These are phyloP conservation scores for Balaenoptera acutorostrata DNA, from an alignment of 2,113 vertebrate genomes.

Conservation along the genomic window DNA sequence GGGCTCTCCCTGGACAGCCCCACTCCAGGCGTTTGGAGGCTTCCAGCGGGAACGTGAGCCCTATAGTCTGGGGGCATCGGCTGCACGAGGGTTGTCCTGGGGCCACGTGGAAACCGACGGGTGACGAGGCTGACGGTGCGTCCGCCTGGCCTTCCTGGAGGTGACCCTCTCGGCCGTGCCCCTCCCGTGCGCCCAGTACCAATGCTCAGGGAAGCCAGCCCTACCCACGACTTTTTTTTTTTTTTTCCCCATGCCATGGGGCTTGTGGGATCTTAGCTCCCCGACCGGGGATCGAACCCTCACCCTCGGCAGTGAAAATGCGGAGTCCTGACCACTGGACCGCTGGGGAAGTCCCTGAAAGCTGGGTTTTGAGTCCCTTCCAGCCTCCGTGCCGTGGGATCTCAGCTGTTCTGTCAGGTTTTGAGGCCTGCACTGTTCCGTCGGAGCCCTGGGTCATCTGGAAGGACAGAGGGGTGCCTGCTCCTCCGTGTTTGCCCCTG, in stretches of 20 bases:
- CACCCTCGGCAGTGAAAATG: too few species aligned
- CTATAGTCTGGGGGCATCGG: background rate
- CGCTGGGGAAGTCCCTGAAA: background rate
- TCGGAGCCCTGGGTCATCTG: background rate
- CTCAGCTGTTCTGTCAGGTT: background rate
- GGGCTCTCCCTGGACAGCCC: background rate
- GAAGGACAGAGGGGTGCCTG: background rate
- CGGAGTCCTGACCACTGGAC: too few species aligned
- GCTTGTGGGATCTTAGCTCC: too few species aligned
- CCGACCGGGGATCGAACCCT: too few species aligned
- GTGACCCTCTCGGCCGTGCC: background rate
- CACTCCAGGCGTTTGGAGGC: background rate
- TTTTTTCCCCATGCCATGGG: too few species aligned
- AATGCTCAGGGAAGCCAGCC: background rate
- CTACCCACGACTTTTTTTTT: background rate
- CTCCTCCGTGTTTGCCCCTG: background rate
- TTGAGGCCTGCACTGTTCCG: background rate
- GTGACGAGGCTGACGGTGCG: background rate
- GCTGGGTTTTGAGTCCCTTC: too few species aligned
- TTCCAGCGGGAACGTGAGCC: fast-evolving
- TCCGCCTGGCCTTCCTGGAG: background rate
- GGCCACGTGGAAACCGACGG: background rate
- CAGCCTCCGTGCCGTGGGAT: background rate
- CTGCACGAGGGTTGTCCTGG: background rate
- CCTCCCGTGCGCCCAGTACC: fast-evolving